Evolutionary conservation across 2,113 vertebrate genomes (phyloP), one percentile per base, ranked within the genome.

Genomic region (Urocolius indicus): DNA sequence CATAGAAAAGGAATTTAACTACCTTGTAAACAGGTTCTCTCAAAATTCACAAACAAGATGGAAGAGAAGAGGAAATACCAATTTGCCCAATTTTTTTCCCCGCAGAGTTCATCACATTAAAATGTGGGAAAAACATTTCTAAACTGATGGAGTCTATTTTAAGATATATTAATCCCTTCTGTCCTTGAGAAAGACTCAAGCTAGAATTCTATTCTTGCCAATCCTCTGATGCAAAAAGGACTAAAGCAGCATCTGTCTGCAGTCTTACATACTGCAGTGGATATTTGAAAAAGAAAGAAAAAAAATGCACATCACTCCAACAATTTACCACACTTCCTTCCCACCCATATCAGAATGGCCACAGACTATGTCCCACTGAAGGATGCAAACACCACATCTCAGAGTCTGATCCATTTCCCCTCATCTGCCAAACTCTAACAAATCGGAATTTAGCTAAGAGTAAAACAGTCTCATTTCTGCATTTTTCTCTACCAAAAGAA

Each of bases 181-280:
- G 71, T 55, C 83, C 89, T 77, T 89, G 76, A 92, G 76, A 90
- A 90, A 63, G 23, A 87, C 52, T 92, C 73, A 78, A 38, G 13
- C 34, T 38, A 32, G 76, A 95, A 90, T 92, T 92, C 73, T 26
- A 63, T 85, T 89, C 94, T 87, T 79, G 74, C 62, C 74, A 26
- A 66, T 91, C 73, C 77, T 86, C 66, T 2, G 2, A 41, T 3
- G 23, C 26, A 76, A 75, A 94, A 91, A 76, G 23, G 36, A 54
- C 21, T 57, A 89, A 76, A 75, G 74, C 10, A 75, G n/a, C 41
- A 72, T 61, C 65, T 69, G 26, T 30, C 58, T 82, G 29, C 10
- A 75, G 23, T 23, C 51, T 57, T 59, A 55, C 0, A 2, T 51
- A 71, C 19, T 63, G 29, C 11, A 80, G 27, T n/a, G 32, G 18